Conservation (phyloP, 1,140 invertebrate species). For the Brachionus sp. region DNA sequence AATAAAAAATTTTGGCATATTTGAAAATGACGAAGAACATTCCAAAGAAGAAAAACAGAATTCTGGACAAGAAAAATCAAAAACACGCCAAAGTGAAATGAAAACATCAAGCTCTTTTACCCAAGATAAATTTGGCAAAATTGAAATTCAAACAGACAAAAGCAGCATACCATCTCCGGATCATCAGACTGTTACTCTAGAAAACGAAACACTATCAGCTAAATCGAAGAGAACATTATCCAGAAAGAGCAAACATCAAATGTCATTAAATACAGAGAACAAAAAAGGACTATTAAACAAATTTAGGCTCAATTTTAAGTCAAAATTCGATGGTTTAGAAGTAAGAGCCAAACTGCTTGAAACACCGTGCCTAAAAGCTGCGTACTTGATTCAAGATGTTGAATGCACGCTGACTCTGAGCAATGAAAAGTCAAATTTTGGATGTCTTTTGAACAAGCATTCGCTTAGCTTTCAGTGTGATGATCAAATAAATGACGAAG, state of each 20-base stretch:
- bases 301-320: constrained; percentile 3
- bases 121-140: neutral
- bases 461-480: constrained; percentile 39
- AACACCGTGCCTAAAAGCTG: constrained; percentile 25
- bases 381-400: constrained; percentile 15
- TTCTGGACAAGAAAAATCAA: neutral
- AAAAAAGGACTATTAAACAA: constrained; percentile 27
- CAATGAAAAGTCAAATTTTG: neutral
- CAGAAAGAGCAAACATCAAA: constrained; percentile 20
- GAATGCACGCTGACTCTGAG: neutral
- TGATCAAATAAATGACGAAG: constrained; percentile 12
- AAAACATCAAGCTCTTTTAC: neutral
- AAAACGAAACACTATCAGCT: neutral
- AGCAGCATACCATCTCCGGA: neutral
- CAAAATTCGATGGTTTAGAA: constrained; percentile 39
- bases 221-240: neutral
- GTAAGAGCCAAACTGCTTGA: constrained; percentile 32
- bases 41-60: constrained; percentile 10
- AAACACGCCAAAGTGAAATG: neutral
- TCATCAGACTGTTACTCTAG: neutral
- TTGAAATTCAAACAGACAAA: neutral
- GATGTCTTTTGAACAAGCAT: constrained; percentile 8
- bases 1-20: constrained; percentile 46
- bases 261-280: neutral
- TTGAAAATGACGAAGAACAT: constrained; percentile 31